These are phyloP conservation scores for Cydia strobilella DNA, from an alignment of 1,140 invertebrate species.

Conservation along the genomic window DNA sequence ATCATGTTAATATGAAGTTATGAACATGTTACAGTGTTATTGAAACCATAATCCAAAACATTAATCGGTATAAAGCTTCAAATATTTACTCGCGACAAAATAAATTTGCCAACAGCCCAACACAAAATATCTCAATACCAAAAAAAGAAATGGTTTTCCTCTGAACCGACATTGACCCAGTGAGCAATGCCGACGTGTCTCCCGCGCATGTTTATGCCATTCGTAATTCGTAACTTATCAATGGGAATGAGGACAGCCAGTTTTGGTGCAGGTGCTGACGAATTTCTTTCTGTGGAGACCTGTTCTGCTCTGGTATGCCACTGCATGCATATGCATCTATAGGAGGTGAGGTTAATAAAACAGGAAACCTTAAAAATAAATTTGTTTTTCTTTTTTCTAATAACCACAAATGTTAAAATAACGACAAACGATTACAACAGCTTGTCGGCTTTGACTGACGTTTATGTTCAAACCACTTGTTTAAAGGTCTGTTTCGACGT, in stretches of 20 bases:
- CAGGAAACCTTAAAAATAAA: no score
- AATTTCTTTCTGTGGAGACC: slow-evolving; percentile 14
- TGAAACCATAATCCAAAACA: background rate
- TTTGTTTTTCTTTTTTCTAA: no score
- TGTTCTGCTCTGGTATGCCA: slow-evolving; percentile 16
- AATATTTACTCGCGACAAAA: slow-evolving; percentile 36
- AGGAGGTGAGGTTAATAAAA: background rate
- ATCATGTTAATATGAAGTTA: background rate
- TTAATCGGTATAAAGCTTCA: slow-evolving; percentile 18
- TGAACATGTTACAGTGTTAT: background rate
- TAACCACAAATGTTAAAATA: no score
- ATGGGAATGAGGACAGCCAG: slow-evolving; percentile 26
- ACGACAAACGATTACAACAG: no score
- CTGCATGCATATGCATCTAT: no score
- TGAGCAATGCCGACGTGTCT: slow-evolving; percentile 53
- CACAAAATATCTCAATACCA: slow-evolving; percentile 39
- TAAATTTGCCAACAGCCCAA: background rate
- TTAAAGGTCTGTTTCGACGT: no score
- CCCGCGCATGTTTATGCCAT: background rate
- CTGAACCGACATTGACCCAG: slow-evolving; percentile 61
- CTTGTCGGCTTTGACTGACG: no score
- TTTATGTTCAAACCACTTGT: no score
- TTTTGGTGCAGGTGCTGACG: slow-evolving; percentile 17
- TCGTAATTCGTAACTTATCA: slow-evolving; percentile 23
- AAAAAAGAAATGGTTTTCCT: slow-evolving; percentile 60